Evolutionary conservation across 1,140 invertebrate species (phyloP).

Genomic region (Megalonaias nervosa): DNA sequence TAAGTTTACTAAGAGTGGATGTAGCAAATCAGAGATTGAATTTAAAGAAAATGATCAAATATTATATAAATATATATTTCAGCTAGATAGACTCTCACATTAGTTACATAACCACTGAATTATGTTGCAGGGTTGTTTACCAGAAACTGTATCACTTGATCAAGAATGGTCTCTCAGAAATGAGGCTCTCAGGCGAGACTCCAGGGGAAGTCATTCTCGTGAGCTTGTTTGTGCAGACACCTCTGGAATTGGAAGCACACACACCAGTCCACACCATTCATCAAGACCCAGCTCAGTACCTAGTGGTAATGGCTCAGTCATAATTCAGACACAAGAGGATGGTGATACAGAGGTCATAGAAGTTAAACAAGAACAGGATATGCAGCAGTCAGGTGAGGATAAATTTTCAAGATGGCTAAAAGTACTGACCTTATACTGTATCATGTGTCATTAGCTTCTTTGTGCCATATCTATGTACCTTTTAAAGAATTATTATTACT

Average conservation of each 20-base stretch:
- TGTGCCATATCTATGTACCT: too few relatives aligned
- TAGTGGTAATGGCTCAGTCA: conserved; percentile 33
- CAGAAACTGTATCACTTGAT: too few relatives aligned
- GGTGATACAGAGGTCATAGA: conserved; percentile 22
- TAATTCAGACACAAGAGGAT: conserved; percentile 26
- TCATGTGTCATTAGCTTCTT: too few relatives aligned
- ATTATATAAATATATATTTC: too few relatives aligned
- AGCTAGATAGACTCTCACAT: too few relatives aligned
- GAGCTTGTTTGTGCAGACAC: conserved; percentile 36
- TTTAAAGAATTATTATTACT: too few relatives aligned
- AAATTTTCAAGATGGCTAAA: too few relatives aligned
- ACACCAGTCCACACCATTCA: conserved; percentile 33
- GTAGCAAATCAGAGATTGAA: background rate
- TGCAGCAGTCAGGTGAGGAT: conserved; percentile 15
- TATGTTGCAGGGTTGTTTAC: too few relatives aligned
- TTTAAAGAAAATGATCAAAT: background rate
- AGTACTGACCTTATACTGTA: too few relatives aligned
- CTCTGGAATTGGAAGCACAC: conserved; percentile 33
- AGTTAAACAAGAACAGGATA: conserved; percentile 33
- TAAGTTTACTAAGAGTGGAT: background rate
- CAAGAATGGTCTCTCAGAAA: too few relatives aligned
- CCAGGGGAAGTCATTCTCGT: conserved; percentile 6
- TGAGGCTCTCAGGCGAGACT: conserved; percentile 9
- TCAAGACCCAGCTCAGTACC: conserved; percentile 33
- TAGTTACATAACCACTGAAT: too few relatives aligned